These are phyloP conservation scores for Conus betulinus DNA, from an alignment of 1,140 invertebrate genomes.

Conservation along the genomic window DNA sequence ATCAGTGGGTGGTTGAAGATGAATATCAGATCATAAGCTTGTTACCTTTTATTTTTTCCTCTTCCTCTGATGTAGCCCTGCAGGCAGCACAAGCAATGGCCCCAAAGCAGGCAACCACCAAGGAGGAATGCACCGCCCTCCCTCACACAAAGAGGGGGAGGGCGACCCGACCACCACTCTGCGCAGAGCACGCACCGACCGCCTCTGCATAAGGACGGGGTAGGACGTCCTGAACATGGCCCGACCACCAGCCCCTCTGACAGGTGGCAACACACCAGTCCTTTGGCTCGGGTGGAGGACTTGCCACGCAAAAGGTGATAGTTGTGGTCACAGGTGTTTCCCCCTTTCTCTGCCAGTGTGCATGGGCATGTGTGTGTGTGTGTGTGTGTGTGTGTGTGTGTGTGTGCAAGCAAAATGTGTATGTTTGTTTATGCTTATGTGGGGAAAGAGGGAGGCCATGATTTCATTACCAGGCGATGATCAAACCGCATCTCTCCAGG, in stretches of 20 bases:
- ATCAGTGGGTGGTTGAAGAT: no score
- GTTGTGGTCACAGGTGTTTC: no score
- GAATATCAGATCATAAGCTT: no score
- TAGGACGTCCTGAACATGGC: constrained; percentile 12
- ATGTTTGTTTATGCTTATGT: no score
- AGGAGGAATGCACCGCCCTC: constrained; percentile 19
- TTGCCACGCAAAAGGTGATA: constrained; percentile 57
- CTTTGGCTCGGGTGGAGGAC: constrained; percentile 61
- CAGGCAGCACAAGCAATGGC: constrained; percentile 32
- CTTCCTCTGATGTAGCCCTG: not conserved
- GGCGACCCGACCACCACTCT: constrained; percentile 10
- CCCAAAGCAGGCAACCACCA: constrained; percentile 17
- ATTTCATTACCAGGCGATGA: no score
- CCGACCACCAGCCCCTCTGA: constrained; percentile 51
- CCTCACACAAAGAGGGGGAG: constrained; percentile 39
- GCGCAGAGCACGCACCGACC: constrained; percentile 13
- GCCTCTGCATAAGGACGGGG: constrained; percentile 29
- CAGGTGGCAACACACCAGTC: constrained; percentile 65
- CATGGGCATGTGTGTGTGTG: no score
- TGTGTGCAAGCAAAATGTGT: no score
- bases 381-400: no score
- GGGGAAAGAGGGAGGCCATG: no score
- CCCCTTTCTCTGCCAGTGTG: no score
- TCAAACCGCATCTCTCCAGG: no score
- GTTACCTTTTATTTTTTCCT: no score